phyloP scores from a whole-genome alignment of 2,797 vertebrate genomes.

The Schizopygopsis malacanthus region DNA sequence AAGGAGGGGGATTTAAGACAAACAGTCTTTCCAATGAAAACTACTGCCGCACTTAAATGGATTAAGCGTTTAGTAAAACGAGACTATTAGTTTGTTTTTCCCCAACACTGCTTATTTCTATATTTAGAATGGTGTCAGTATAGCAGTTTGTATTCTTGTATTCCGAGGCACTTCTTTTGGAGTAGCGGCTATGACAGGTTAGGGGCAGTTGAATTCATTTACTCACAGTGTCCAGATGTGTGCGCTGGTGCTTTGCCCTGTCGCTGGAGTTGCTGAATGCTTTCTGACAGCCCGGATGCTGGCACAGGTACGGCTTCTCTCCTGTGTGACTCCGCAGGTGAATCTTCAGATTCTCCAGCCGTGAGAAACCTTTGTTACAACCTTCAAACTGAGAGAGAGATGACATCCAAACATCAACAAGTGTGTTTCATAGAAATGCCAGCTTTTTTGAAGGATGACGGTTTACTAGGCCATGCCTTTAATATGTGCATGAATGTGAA shows the following conservation, averaged over 20 bases:
- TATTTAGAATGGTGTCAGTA: conserved; percentile 5
- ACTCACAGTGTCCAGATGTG: conserved; percentile 97
- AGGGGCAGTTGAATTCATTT: conserved; percentile 1
- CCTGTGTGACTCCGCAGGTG: conserved; percentile 96
- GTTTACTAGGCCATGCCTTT: not conserved
- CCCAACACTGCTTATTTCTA: not conserved
- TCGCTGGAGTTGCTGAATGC: conserved; percentile 99
- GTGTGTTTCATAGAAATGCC: not conserved
- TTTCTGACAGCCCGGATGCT: conserved; percentile 98
- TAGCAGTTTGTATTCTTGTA: not conserved
- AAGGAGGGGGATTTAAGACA: not conserved
- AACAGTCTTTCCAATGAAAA: not conserved
- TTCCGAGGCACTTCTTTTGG: not conserved
- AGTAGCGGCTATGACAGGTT: not conserved
- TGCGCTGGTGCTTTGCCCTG: conserved; percentile 97
- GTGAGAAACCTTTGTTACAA: conserved; percentile 94
- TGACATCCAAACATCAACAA: not conserved
- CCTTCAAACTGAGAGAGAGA: conserved; percentile 85
- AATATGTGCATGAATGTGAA: conserved; percentile 15
- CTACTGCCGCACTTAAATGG: not conserved
- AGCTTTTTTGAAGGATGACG: not conserved
- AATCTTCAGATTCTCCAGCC: conserved; percentile 96
- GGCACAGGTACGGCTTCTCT: conserved; percentile 97
- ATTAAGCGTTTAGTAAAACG: not conserved
- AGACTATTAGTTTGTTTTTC: not conserved